These are phyloP conservation scores for Sylvia atricapilla DNA, from an alignment of 2,113 vertebrate species.

Conservation along the genomic window DNA sequence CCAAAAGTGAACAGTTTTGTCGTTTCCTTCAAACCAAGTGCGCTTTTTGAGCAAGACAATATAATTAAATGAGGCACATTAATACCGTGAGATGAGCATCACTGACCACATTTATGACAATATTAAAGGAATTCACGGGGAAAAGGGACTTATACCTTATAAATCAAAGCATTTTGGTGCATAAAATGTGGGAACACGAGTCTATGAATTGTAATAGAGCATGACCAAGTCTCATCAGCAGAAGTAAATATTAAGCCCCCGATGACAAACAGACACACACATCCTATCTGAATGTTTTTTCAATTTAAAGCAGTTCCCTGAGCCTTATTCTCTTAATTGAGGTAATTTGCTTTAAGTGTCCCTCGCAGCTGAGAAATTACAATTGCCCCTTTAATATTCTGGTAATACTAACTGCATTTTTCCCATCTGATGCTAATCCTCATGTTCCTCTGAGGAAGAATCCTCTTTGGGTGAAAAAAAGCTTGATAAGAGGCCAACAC, in stretches of 20 bases:
- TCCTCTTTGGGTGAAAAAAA: background rate
- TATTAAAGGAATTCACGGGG: background rate
- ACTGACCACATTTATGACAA: slow-evolving; percentile 46
- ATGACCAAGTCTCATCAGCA: slow-evolving; percentile 76
- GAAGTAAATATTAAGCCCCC: slow-evolving; percentile 78
- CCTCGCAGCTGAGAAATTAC: slow-evolving; percentile 29
- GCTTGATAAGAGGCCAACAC: background rate
- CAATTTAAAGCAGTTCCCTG: background rate
- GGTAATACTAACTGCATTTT: background rate
- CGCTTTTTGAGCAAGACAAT: slow-evolving; percentile 49
- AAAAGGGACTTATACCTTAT: slow-evolving; percentile 47
- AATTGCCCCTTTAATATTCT: slow-evolving; percentile 48
- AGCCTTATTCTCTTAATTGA: slow-evolving; percentile 47
- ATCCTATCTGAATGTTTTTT: slow-evolving; percentile 23
- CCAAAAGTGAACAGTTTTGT: slow-evolving; percentile 21
- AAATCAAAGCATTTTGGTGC: slow-evolving; percentile 76
- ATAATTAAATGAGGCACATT: slow-evolving; percentile 57
- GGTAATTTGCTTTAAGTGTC: slow-evolving; percentile 48
- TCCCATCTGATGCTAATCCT: background rate
- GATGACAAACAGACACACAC: slow-evolving; percentile 49
- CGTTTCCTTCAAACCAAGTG: slow-evolving; percentile 5
- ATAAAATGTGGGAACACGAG: slow-evolving; percentile 71
- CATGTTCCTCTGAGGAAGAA: background rate
- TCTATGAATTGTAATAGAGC: slow-evolving; percentile 80
- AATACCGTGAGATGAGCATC: slow-evolving; percentile 60